These are phyloP conservation scores for Stichodactyla mertensii DNA, from an alignment of 64 coral and sea anemone genomes.

Conservation along the genomic window DNA sequence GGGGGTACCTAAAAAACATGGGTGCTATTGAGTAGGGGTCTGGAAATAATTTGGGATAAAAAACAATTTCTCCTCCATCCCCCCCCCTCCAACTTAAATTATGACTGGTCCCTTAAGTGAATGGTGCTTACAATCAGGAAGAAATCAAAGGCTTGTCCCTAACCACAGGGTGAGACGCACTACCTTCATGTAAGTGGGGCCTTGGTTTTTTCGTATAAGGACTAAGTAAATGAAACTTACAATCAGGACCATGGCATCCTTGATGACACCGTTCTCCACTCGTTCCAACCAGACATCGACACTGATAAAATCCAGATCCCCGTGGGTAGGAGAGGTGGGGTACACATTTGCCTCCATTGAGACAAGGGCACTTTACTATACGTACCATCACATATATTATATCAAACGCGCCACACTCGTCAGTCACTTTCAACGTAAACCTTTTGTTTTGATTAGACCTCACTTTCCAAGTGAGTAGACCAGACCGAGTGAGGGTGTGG, in stretches of 20 bases:
- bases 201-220: too few relatives aligned
- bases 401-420: not conserved
- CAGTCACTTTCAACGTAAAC: not conserved
- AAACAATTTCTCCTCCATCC: too few relatives aligned
- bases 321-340: not conserved
- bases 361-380: conserved; percentile 16
- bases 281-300: conserved; percentile 13
- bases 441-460: not conserved
- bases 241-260: not conserved
- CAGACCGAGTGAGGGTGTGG: not conserved
- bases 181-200: too few relatives aligned
- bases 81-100: too few relatives aligned
- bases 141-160: too few relatives aligned
- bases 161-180: not conserved
- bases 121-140: too few relatives aligned
- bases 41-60: too few relatives aligned
- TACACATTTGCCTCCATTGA: conserved; percentile 25
- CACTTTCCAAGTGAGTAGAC: not conserved
- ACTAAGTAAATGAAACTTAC: too few relatives aligned
- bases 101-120: too few relatives aligned
- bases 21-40: too few relatives aligned
- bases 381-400: not conserved
- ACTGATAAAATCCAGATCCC: not conserved
- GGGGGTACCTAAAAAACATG: too few relatives aligned
- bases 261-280: conserved; percentile 19